A percentile compares a stretch with the other conserved stretches of the same genome.
phyloP scores from a whole-genome alignment of 2,113 vertebrate genomes.

The Entelurus aequoreus region DNA sequence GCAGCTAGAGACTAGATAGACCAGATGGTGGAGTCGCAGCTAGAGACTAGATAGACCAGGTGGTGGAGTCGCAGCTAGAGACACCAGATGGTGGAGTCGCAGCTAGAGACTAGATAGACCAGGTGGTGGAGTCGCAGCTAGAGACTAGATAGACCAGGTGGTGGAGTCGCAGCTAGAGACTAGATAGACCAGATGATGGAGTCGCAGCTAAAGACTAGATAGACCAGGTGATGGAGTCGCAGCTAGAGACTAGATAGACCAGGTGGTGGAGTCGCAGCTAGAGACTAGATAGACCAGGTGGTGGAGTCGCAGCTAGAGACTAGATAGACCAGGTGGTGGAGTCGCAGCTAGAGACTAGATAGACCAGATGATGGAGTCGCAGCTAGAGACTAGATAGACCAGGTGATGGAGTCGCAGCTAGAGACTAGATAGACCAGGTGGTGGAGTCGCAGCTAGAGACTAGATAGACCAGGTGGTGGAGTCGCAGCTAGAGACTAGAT shows the following conservation, averaged over 20 bases:
- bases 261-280: slow-evolving; percentile 9
- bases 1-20: slow-evolving; percentile 25
- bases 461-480: neutral
- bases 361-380: neutral
- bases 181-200: neutral
- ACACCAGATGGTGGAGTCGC: no score
- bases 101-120: slow-evolving; percentile 20
- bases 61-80: no score
- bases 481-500: slow-evolving; percentile 26
- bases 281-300: slow-evolving; percentile 10
- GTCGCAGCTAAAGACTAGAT: slow-evolving; percentile 26
- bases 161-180: slow-evolving; percentile 20
- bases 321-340: neutral
- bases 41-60: slow-evolving; percentile 16
- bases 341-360: slow-evolving; percentile 26
- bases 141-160: slow-evolving; percentile 10
- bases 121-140: slow-evolving; percentile 9
- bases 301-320: slow-evolving; percentile 20
- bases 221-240: neutral
- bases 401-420: slow-evolving; percentile 7
- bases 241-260: slow-evolving; percentile 20
- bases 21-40: neutral
- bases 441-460: slow-evolving; percentile 20
- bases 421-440: slow-evolving; percentile 10
- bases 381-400: slow-evolving; percentile 20